Base-by-base conservation (phyloP, 2,888 invertebrate species). In the Germaria angustata region DNA sequence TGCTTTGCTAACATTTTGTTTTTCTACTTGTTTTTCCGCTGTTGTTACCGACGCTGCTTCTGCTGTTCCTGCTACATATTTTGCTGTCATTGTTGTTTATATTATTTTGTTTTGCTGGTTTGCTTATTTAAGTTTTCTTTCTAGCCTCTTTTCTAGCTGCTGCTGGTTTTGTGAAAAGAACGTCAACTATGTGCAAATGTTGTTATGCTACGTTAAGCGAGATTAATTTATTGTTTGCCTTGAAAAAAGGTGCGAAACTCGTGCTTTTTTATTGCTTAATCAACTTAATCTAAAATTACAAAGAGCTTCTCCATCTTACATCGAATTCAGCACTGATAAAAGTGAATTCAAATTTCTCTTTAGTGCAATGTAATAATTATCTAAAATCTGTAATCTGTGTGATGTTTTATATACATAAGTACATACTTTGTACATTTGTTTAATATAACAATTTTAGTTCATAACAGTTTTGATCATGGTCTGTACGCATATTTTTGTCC, bases 211-310 rank as follows among this genome's bases (percentile, higher is more conserved):
- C 77, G 79, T 72, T 81, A 75, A 81, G 80, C 76, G 80, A 80
- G 83, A 84, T 84, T 80, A 84, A 84, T 84, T 84, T 80, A 77
- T 80, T 80, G 80, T 84, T 84, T 77, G 69, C 68, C 39, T 63
- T 36, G n/a, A 80, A 53, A 77, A 75, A 63, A 80, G 66, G 73
- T 57, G 68, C 36, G 51, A 63, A 80, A 59, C 13, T n/a, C n/a
- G n/a, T n/a, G n/a, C n/a, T n/a, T n/a, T n/a, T n/a, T n/a, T n/a
- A n/a, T n/a, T n/a, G n/a, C n/a, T n/a, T n/a, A n/a, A n/a, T n/a
- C n/a, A n/a, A n/a, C n/a, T n/a, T n/a, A n/a, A n/a, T n/a, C n/a
- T n/a, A n/a, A n/a, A n/a, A n/a, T n/a, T n/a, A n/a, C n/a, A n/a
- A n/a, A n/a, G n/a, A n/a, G n/a, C n/a, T n/a, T n/a, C n/a, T n/a